Conservation (phyloP, 2,113 vertebrate species). For the Aleadryas rufinucha region DNA sequence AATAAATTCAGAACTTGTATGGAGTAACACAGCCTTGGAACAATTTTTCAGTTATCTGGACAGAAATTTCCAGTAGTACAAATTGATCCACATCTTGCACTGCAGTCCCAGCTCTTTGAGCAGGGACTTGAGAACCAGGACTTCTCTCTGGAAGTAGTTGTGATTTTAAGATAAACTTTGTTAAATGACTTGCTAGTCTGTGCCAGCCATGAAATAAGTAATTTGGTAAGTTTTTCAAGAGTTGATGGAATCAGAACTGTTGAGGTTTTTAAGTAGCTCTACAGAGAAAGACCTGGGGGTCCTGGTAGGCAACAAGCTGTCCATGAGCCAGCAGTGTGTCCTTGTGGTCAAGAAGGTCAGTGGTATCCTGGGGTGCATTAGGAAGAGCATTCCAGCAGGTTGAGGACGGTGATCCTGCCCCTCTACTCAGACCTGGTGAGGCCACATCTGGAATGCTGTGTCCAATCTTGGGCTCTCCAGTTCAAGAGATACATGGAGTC, state of each 20-base stretch:
- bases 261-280: not conserved
- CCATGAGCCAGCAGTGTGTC: not conserved
- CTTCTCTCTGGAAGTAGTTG: not conserved
- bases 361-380: not conserved
- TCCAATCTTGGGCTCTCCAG: not conserved
- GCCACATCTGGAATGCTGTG: too few species aligned
- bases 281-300: not conserved
- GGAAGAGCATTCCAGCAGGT: not conserved
- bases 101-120: not conserved
- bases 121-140: not conserved
- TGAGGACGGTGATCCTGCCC: not conserved
- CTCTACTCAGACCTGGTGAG: not conserved
- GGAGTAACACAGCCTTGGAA: not conserved
- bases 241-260: not conserved
- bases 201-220: not conserved
- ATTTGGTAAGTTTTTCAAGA: not conserved
- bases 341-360: not conserved
- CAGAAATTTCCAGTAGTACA: not conserved
- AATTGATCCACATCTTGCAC: not conserved
- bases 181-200: not conserved
- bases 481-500: not conserved
- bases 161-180: not conserved
- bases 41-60: not conserved
- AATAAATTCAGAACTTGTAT: not conserved
- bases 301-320: not conserved